phyloP scores from a whole-genome alignment of 2,888 invertebrate genomes.

The Lycaena phlaeas region DNA sequence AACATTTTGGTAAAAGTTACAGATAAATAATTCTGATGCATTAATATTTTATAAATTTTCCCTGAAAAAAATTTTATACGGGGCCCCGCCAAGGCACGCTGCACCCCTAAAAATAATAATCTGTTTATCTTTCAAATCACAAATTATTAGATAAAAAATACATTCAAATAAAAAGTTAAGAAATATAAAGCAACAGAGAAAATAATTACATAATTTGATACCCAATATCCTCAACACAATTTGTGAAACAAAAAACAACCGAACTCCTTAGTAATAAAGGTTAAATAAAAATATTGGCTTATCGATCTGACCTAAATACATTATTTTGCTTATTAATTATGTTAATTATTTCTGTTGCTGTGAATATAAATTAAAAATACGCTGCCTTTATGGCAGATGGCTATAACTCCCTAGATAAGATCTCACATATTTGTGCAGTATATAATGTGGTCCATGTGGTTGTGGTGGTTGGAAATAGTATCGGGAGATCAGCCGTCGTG shows the following conservation, averaged over 20 bases:
- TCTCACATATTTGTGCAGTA: too few species aligned
- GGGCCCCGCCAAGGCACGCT: too few species aligned
- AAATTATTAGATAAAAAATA: not conserved
- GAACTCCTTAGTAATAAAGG: not conserved
- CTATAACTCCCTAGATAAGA: too few species aligned
- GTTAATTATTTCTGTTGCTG: conserved; percentile 3
- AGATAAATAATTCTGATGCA: too few species aligned
- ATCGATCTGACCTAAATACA: conserved; percentile 6
- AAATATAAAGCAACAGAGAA: not conserved
- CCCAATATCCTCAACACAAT: not conserved
- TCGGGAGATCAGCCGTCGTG: too few species aligned
- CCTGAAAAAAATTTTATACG: too few species aligned
- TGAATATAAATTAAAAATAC: not conserved
- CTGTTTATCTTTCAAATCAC: not conserved
- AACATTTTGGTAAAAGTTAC: too few species aligned
- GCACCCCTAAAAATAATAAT: too few species aligned
- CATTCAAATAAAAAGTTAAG: not conserved
- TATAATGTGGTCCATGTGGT: too few species aligned
- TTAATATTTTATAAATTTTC: too few species aligned
- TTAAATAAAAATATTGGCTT: not conserved
- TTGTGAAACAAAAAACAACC: not conserved
- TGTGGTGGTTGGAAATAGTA: too few species aligned
- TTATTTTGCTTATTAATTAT: conserved; percentile 5
- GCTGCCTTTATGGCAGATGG: conserved; percentile 1
- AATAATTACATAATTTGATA: not conserved